These are phyloP conservation scores for Hemicrepidius hirtus DNA, from an alignment of 2,888 invertebrate species.

Conservation along the genomic window DNA sequence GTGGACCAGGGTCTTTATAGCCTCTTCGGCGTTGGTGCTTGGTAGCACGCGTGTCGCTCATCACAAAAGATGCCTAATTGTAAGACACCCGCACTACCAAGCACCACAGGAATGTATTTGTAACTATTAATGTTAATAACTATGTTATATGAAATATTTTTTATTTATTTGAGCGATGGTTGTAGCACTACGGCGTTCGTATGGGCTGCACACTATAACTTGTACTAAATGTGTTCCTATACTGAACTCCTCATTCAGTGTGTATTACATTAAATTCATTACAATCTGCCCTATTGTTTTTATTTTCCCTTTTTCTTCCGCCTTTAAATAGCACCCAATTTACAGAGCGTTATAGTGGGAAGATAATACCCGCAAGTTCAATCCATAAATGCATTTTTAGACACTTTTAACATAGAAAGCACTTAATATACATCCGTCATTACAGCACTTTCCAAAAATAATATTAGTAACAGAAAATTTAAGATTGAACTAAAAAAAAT, in stretches of 20 bases:
- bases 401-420: not conserved
- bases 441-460: too few species aligned
- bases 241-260: constrained; percentile 71
- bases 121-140: constrained; percentile 69
- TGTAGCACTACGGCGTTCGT: constrained; percentile 70
- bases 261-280: constrained; percentile 71
- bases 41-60: constrained; percentile 46
- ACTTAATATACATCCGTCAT: not conserved
- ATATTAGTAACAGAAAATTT: too few species aligned
- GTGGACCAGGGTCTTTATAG: constrained; percentile 69
- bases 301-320: not conserved
- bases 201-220: constrained; percentile 68
- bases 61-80: constrained; percentile 22
- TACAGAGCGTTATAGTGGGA: too few species aligned
- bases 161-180: constrained; percentile 69
- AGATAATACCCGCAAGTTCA: too few species aligned
- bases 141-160: constrained; percentile 70
- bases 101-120: constrained; percentile 65
- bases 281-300: constrained; percentile 55
- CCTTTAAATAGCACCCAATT: not conserved
- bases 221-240: constrained; percentile 70
- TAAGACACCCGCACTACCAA: constrained; percentile 49
- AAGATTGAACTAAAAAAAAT: too few species aligned
- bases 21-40: constrained; percentile 55
- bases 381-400: too few species aligned